These are phyloP conservation scores for Drosophila mauritiana DNA, from an alignment of 1,140 invertebrate genomes.

Conservation along the genomic window DNA sequence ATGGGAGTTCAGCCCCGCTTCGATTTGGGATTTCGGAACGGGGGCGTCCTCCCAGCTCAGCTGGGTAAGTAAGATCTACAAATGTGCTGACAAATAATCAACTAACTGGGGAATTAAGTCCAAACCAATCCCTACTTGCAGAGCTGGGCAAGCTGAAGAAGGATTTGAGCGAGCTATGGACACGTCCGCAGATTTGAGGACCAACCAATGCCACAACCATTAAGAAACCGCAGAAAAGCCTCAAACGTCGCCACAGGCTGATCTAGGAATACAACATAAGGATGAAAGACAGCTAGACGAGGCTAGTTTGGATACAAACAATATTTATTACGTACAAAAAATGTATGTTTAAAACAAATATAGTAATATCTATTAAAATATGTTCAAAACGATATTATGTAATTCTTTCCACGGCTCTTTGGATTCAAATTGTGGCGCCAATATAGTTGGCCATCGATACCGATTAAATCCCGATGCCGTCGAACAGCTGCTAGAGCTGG, in stretches of 20 bases:
- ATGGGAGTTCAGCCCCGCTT: constrained; percentile 70
- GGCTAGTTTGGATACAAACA: constrained; percentile 55
- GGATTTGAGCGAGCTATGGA: constrained; percentile 78
- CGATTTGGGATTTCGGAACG: constrained; percentile 71
- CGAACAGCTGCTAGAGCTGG: too few relatives aligned
- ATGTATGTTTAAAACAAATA: constrained; percentile 58
- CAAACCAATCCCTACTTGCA: constrained; percentile 27
- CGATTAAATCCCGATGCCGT: too few relatives aligned
- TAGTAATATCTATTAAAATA: constrained; percentile 31
- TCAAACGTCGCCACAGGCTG: constrained; percentile 53
- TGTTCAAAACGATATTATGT: not conserved
- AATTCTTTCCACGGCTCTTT: not conserved
- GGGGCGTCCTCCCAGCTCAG: constrained; percentile 57
- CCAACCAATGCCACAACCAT: constrained; percentile 23
- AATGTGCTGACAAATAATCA: not conserved
- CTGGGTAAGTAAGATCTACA: constrained; percentile 50
- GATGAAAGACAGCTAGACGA: constrained; percentile 54
- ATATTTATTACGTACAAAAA: constrained; percentile 69
- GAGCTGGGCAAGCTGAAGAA: constrained; percentile 80
- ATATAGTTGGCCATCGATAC: not conserved
- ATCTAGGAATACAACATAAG: constrained; percentile 25
- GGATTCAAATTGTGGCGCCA: constrained; percentile 1
- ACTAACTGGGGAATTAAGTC: constrained; percentile 14
- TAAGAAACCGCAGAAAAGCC: constrained; percentile 50
- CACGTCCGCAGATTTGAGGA: constrained; percentile 79